Base-by-base conservation (phyloP, 2,888 invertebrate genomes). In the Amphiduros pacificus region DNA sequence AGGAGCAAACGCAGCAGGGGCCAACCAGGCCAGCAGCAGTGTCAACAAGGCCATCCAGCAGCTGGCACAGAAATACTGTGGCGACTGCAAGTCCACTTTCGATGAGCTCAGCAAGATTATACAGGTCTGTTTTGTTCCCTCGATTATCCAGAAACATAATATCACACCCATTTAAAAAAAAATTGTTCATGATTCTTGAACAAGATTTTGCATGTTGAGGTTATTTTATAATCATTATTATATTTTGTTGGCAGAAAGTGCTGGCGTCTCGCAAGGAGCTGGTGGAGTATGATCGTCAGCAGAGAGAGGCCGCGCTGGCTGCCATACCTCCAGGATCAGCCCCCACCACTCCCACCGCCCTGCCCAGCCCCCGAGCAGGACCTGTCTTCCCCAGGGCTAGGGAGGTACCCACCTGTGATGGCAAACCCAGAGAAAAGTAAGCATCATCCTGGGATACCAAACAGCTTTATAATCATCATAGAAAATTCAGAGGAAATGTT, bases 1-100 rank as follows among this genome's bases (percentile, higher is more conserved):
- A n/a, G 27, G 40, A 1, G 51, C 50, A n/a, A 3, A 22, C 2
- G 44, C 22, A 22, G 49, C 57, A 20, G 44, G 48, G 9, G 50
- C 51, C n/a, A 24, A 49, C n/a, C 32, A 17, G 36, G 51, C 49
- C 28, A 48, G 50, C 6, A 52, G 50, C 44, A 54, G 32, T 36
- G 93, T 96, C 49, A 96, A 95, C 83, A 89, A 91, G 79, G 91
- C 93, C 55, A 96, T 97, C 73, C 96, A 97, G 80, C 88, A 93
- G 70, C 86, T 97, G 44, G 96, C 96, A 1, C 94, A 94, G 81
- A 92, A 93, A 78, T 97, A 97, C 83, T 94, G 95, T 81, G 91
- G 90, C 52, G 97, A 98, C 75, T 96, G 95, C 79, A 93, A 93
- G 81, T 90, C 90, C 4, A 91, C 94, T 6, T 97, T 96, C 81